A percentile compares a stretch with the other conserved stretches of the same genome.
phyloP scores from a whole-genome alignment of 2,888 invertebrate genomes.

The Sthenelais limicola region DNA sequence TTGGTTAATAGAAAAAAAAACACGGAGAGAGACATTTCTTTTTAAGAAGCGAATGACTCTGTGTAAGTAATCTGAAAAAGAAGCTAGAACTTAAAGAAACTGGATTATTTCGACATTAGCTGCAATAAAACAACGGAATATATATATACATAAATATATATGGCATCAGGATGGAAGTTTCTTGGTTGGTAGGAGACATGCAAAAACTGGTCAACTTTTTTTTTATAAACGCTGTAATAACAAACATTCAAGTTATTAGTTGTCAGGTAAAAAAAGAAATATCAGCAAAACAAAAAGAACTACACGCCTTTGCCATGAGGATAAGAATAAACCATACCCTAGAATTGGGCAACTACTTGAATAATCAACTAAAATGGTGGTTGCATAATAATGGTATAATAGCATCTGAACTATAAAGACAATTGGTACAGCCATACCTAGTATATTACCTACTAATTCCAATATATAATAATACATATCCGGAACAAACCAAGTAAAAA shows the following conservation, averaged over 20 bases:
- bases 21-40: no score
- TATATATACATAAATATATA: no score
- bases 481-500: no score
- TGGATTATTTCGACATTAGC: neutral
- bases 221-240: conserved; percentile 33
- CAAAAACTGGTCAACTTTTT: no score
- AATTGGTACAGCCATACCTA: conserved; percentile 39
- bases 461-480: no score
- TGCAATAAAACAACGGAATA: conserved; percentile 33
- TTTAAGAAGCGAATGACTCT: no score
- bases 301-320: conserved; percentile 39
- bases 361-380: conserved; percentile 22
- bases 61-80: conserved; percentile 36
- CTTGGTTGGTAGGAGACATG: conserved; percentile 13
- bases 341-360: conserved; percentile 15
- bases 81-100: conserved; percentile 25
- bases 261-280: conserved; percentile 15
- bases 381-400: neutral
- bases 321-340: conserved; percentile 20
- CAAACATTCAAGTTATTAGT: conserved; percentile 25
- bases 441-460: no score
- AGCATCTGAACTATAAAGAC: conserved; percentile 24
- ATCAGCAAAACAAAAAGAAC: neutral
- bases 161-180: conserved; percentile 4
- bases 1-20: no score